Evolutionary conservation across 2,888 invertebrate genomes (phyloP).

Genomic region (Oligia fasciuncula): DNA sequence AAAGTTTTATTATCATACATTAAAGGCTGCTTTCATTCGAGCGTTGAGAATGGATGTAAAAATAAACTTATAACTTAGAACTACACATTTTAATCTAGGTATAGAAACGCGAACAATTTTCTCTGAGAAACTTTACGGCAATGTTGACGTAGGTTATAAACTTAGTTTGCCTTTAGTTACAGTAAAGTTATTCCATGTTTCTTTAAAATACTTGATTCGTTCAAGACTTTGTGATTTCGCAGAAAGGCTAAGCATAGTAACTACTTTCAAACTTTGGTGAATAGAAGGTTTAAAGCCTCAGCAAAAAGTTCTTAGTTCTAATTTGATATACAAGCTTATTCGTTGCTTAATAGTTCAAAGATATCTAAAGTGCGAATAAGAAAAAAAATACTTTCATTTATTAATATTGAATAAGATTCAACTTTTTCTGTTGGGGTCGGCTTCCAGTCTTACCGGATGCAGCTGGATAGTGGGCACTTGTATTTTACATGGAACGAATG

Average conservation of each 20-base stretch:
- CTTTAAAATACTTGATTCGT: conserved; percentile 7
- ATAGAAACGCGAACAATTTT: not conserved
- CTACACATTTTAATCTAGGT: conserved; percentile 2
- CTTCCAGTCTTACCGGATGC: not conserved
- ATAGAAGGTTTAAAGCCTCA: not conserved
- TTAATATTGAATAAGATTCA: not conserved
- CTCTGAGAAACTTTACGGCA: conserved; percentile 1
- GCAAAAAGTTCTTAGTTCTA: conserved; percentile 5
- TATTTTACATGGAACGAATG: not conserved
- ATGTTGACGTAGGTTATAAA: conserved; percentile 11
- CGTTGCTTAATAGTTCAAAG: not conserved
- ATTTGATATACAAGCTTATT: conserved; percentile 23
- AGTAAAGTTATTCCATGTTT: conserved; percentile 14
- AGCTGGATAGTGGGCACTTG: not conserved
- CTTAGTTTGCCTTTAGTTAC: no score
- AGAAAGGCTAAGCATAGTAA: conserved; percentile 18
- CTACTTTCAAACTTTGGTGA: conserved; percentile 31
- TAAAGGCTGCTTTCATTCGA: not conserved
- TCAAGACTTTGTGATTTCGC: conserved; percentile 21
- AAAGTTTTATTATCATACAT: not conserved
- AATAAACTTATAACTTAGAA: not conserved
- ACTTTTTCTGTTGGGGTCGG: not conserved
- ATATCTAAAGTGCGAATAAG: not conserved
- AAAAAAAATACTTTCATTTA: not conserved
- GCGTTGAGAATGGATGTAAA: not conserved